A percentile compares a stretch with the other conserved stretches of the same genome.
Evolutionary conservation across 2,797 vertebrate species (phyloP).

Genomic region (Smutsia temminckii): DNA sequence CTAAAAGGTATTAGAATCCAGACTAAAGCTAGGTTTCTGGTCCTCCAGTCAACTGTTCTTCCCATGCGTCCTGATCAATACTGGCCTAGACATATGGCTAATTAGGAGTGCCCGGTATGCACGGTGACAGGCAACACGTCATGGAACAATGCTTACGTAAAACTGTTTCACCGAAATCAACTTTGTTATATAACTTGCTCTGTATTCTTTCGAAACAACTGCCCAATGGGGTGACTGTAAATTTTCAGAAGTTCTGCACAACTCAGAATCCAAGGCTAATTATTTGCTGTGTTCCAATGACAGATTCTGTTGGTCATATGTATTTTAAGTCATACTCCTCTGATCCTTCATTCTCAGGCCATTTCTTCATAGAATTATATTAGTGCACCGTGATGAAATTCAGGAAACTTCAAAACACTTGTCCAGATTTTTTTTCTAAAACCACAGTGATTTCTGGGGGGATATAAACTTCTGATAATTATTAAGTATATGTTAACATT

Average conservation of each 20-base stretch:
- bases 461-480: neutral
- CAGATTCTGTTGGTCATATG: neutral
- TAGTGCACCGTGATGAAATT: neutral
- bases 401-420: constrained; percentile 9
- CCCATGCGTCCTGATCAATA: neutral
- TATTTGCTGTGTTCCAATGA: neutral
- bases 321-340: neutral
- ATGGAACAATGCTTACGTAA: neutral
- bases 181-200: neutral
- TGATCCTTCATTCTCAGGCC: neutral
- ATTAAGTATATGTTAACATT: neutral
- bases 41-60: neutral
- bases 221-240: neutral
- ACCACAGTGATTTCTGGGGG: neutral
- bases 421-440: neutral
- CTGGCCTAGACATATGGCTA: neutral
- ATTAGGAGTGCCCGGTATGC: neutral
- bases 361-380: constrained; percentile 13
- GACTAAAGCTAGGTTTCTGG: neutral
- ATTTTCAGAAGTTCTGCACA: constrained; percentile 12
- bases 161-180: neutral
- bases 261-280: neutral
- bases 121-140: neutral
- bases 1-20: neutral
- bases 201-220: neutral